Evolutionary conservation across 1,140 invertebrate genomes (phyloP), one percentile per base, ranked within the genome.

Genomic region (Maniola jurtina): DNA sequence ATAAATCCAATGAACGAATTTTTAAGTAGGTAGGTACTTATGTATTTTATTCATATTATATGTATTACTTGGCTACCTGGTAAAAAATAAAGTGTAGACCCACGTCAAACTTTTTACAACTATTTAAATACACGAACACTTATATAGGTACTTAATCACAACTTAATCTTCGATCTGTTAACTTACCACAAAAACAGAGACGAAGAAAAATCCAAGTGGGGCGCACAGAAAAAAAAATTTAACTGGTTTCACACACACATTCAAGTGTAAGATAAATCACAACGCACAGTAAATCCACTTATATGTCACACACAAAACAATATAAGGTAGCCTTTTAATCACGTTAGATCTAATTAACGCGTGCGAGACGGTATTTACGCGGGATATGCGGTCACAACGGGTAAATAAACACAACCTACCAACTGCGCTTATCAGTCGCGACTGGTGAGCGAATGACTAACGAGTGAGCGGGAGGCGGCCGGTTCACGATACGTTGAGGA

Each of bases 191-290:
- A 84, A 83, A 79, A 81, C 73, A 11, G 63, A 66, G 61, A 66
- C 61, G 59, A 68, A 78, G 69, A 83, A 89, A 87, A 88, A 89
- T 88, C 87, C 87, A 86, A 85, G 60, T 71, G 66, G 59, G 63
- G 75, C 77, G 76, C 83, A 83, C 75, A 79, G 68, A 81, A 83
- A 80, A 77, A 63, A 61, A 54, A 65, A 56, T 61, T 72, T 45
- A 83, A 84, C 76, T 77, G 48, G 77, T 84, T 80, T 78, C 80
- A 86, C 86, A 81, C 72, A 81, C 79, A 85, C 77, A 81, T 71
- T 48, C 64, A 42, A 66, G 66, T 60, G 66, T 73, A 64, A 11
- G 42, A 45, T 45, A 45, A 45, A 45, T 72, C 54, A 66, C 47
- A 66, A 70, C 68, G 73, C 81, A 82, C 75, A 78, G 75, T 57